Evolutionary conservation across 2,113 vertebrate species (phyloP).

Genomic region (Todiramphus chloris): DNA sequence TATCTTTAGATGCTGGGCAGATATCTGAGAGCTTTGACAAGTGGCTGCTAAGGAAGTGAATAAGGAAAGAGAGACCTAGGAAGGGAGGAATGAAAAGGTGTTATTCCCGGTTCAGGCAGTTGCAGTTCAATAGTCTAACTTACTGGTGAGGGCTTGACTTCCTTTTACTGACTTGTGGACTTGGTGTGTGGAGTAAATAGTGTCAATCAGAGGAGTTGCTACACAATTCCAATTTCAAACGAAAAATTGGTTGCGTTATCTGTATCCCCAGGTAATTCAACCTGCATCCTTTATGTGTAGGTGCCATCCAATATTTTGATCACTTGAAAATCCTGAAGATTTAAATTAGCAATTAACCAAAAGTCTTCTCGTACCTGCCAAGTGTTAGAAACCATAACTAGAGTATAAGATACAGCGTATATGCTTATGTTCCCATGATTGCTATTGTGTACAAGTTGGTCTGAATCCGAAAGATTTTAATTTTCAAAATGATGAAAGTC

Average conservation of each 20-base stretch:
- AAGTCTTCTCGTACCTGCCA: background rate
- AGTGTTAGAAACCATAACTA: too few relatives aligned
- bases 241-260: background rate
- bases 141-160: background rate
- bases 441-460: too few relatives aligned
- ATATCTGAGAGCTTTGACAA: rapidly evolving
- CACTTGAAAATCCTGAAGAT: background rate
- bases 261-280: background rate
- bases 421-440: too few relatives aligned
- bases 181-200: background rate
- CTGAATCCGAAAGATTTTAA: too few relatives aligned
- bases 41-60: background rate
- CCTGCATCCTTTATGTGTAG: background rate
- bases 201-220: background rate
- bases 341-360: background rate
- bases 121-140: background rate
- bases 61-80: background rate
- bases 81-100: background rate
- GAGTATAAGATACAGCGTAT: too few relatives aligned
- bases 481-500: too few relatives aligned
- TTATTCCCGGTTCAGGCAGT: background rate
- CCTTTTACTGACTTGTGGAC: background rate
- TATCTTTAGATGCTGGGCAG: background rate
- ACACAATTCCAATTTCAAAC: background rate
- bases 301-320: background rate